These are phyloP conservation scores for Brachypterus glaber DNA, from an alignment of 2,888 invertebrate genomes.

Conservation along the genomic window DNA sequence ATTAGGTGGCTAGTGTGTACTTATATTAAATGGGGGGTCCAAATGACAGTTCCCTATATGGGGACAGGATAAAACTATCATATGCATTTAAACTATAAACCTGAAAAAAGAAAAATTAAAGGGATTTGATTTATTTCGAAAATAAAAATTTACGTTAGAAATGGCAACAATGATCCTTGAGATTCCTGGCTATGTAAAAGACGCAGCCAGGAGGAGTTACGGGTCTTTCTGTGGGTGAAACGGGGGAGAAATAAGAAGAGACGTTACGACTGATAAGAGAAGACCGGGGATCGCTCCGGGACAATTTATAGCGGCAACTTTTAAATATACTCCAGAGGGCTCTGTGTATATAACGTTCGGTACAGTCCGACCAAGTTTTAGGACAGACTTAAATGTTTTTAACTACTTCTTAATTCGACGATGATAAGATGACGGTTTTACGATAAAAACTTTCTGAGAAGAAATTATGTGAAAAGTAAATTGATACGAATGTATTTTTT, in stretches of 20 bases:
- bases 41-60: too few relatives aligned
- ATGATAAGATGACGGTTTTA: conserved; percentile 26
- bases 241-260: conserved; percentile 35
- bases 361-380: conserved; percentile 29
- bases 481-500: conserved; percentile 18
- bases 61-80: too few relatives aligned
- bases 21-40: too few relatives aligned
- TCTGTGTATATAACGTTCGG: conserved; percentile 39
- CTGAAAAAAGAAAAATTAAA: too few relatives aligned
- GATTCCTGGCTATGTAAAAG: too few relatives aligned
- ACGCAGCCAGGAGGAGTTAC: too few relatives aligned
- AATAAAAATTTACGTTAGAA: too few relatives aligned
- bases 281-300: conserved; percentile 43
- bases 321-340: conserved; percentile 42
- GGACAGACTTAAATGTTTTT: conserved; percentile 27
- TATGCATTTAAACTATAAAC: too few relatives aligned
- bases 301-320: conserved; percentile 44
- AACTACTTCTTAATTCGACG: conserved; percentile 31
- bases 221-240: too few relatives aligned
- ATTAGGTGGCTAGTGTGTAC: too few relatives aligned
- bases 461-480: conserved; percentile 21
- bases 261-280: conserved; percentile 41
- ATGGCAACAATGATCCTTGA: too few relatives aligned
- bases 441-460: conserved; percentile 19
- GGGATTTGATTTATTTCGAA: too few relatives aligned